Conservation (phyloP, 2,888 invertebrate genomes). For the Iphiclides podalirius region DNA sequence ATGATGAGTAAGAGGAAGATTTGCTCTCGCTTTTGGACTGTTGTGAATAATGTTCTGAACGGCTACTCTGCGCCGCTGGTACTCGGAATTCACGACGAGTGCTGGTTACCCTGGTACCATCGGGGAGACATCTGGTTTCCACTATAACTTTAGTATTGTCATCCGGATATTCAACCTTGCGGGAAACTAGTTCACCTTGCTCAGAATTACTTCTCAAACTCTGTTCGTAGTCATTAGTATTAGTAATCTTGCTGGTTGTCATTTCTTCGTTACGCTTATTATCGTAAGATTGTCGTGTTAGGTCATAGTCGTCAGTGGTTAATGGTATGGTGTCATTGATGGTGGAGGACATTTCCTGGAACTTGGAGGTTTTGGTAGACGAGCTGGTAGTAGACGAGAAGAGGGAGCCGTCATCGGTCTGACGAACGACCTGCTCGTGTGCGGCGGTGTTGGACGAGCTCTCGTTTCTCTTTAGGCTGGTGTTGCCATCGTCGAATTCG, state of each 20-base stretch:
- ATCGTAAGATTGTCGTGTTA: conserved; percentile 37
- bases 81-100: conserved; percentile 83
- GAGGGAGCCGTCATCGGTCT: conserved; percentile 62
- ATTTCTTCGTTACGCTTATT: conserved; percentile 40
- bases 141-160: conserved; percentile 83
- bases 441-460: conserved; percentile 57
- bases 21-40: conserved; percentile 52
- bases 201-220: conserved; percentile 43
- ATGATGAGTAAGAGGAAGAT: conserved; percentile 43
- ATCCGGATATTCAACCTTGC: conserved; percentile 82
- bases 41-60: conserved; percentile 54
- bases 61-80: conserved; percentile 51
- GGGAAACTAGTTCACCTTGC: conserved; percentile 75
- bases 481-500: conserved; percentile 65
- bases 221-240: conserved; percentile 44
- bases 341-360: conserved; percentile 56
- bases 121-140: conserved; percentile 83
- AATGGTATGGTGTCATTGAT: conserved; percentile 61
- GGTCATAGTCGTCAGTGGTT: conserved; percentile 50
- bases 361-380: conserved; percentile 55
- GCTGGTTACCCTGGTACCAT: conserved; percentile 84
- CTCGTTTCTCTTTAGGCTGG: conserved; percentile 62
- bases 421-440: conserved; percentile 59
- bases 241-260: conserved; percentile 38
- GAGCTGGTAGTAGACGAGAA: conserved; percentile 60